Base-by-base conservation (phyloP, 1,140 invertebrate genomes). In the Sweltsa coloradensis region DNA sequence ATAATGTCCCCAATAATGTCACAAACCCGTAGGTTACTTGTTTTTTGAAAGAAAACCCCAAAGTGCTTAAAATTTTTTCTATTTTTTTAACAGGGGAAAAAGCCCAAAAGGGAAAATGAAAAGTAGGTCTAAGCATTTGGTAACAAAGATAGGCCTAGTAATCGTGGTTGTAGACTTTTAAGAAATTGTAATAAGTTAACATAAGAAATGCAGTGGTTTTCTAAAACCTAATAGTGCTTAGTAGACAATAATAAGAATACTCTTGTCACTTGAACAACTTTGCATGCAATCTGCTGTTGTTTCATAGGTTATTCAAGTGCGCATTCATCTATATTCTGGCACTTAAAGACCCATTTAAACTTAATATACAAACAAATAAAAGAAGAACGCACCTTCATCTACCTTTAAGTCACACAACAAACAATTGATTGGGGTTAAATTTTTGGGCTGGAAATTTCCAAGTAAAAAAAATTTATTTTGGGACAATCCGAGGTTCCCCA, bases 391-490 rank as follows among this genome's bases (percentile, higher is more conserved):
- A 70, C 68, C 67, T 69, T 68, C 68, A 70, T 70, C 67, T 68
- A 70, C 68, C 60, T 66, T 62, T 67, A 55, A 58, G 52, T 61
- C 55, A 36, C 60, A 60, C 59, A 62, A 58, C 53, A 60, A 50
- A 63, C 58, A 22, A 7, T 26, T 47, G 37, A 47, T 47, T 25
- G 39, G 40, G 34, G 34, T 41, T 26, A 47, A 47, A 46, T 40
- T 27, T 47, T 26, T 21, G 36, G n/a, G n/a, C n/a, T n/a, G 25
- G 26, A 63, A 62, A 63, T 62, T 64, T 59, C 60, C 60, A 61
- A 60, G 67, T 69, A 69, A 69, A 69, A 65, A 69, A 69, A 68
- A 65, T 65, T 64, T 68, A 55, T 44, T 65, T n/a, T n/a, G n/a
- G n/a, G n/a, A n/a, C n/a, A n/a, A n/a, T n/a, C n/a, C n/a, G n/a